Evolutionary conservation across 2,113 vertebrate species (phyloP), one percentile per base, ranked within the genome.

Genomic region (Eolophus roseicapilla): DNA sequence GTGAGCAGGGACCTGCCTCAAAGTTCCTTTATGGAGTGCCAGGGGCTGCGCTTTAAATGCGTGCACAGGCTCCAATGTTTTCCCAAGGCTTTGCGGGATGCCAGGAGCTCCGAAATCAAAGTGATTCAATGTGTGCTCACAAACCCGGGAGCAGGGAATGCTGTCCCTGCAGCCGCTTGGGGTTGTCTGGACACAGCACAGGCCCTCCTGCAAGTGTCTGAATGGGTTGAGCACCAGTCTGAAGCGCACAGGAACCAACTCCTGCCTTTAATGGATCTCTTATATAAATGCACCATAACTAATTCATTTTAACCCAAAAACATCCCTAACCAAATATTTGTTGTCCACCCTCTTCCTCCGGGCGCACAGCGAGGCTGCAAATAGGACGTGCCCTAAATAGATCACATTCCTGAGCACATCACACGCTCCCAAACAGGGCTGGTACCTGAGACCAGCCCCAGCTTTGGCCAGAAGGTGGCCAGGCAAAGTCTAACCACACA

Each of bases 301-400:
- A 1, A 28, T 68, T 35, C 10, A 65, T 67, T 69, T 65, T 1
- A 46, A 69, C 5, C 79, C 46, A 41, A 21, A 96, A 97, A 94
- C 96, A 92, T 90, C 90, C 90, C 27, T 46, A 71, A 46, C 37
- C 73, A 91, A 97, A 97, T 94, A 97, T 94, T 96, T 95, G 46
- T n/a, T 60, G 65, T 88, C 88, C 60, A 2, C 41, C 73, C 19
- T 64, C 75, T 93, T 93, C 93, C 86, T 93, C 86, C 60, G 41
- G 1, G 7, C 10, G 55, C 15, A 3, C 59, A 47, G 31, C 9
- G 1, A 0, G 65, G 60, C 81, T 91, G 27, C 88, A 92, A 91
- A 79, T 16, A 73, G 86, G 63, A 13, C 44, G 0, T 18, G 17
- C 41, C 82, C 86, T 84, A 96, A 97, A 94, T 82, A 94, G 17